A percentile compares a stretch with the other conserved stretches of the same genome.
Conservation (phyloP, 2,113 vertebrate species). For the Tautogolabrus adspersus region DNA sequence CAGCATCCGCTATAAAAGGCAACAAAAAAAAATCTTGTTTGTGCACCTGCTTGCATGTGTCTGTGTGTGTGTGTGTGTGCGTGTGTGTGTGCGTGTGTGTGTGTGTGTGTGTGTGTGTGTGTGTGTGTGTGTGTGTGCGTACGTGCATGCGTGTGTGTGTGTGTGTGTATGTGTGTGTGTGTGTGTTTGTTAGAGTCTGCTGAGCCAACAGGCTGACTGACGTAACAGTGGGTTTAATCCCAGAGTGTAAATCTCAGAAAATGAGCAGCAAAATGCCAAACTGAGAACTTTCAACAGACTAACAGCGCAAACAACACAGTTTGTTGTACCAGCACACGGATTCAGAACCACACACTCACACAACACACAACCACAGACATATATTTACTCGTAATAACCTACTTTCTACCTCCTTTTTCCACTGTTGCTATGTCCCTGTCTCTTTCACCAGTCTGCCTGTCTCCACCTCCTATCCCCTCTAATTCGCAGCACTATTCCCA, state of each 20-base stretch:
- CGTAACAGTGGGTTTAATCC: constrained; percentile 70
- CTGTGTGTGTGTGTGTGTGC: not conserved
- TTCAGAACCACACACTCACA: constrained; percentile 10
- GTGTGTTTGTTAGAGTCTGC: constrained; percentile 13
- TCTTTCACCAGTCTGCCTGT: constrained; percentile 28
- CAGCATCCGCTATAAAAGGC: constrained; percentile 33
- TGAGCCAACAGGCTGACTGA: constrained; percentile 59
- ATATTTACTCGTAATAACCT: constrained; percentile 28
- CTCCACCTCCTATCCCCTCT: constrained; percentile 53
- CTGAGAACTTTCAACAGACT: constrained; percentile 34
- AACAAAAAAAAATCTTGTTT: constrained; percentile 31
- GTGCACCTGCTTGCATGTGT: not conserved
- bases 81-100: not conserved
- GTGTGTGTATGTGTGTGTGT: not conserved
- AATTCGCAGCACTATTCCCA: constrained; percentile 68
- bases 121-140: too few relatives aligned
- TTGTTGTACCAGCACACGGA: constrained; percentile 43
- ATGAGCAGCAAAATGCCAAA: constrained; percentile 61
- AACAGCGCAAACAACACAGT: constrained; percentile 23
- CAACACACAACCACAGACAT: constrained; percentile 5
- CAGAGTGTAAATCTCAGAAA: constrained; percentile 60
- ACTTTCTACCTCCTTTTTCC: constrained; percentile 1
- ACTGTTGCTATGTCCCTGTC: constrained; percentile 10
- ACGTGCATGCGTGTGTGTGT: too few relatives aligned
- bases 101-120: not conserved